Base-by-base conservation (phyloP, 2,888 invertebrate species). In the Melinopterus prodromus region DNA sequence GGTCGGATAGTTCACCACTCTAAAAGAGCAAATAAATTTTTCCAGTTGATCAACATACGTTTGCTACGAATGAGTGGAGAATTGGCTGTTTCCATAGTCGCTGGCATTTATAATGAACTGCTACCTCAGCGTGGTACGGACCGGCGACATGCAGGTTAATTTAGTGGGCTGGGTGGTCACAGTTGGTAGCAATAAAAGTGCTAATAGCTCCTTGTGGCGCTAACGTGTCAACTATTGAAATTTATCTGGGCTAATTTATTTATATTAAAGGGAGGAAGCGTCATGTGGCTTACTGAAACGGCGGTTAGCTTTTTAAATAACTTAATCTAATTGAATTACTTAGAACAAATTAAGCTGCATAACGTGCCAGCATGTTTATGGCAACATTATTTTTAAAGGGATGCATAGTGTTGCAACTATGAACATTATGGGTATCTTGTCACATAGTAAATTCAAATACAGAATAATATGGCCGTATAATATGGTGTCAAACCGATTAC, bases 211-310 rank as follows among this genome's bases (percentile, higher is more conserved):
- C 86, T 86, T 84, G 85, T 84, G 85, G 85, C 84, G 84, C 84
- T 85, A 85, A 86, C 85, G 83, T 85, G 86, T 85, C 84, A 74
- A 85, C 85, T 84, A 85, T 86, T 86, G 84, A 86, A 84, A 87
- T 87, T 87, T 86, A 87, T 87, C 86, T 72, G 84, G 83, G 83
- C 84, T 86, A 86, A 87, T 87, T 86, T 86, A 87, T 86, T 86
- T 86, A 86, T 84, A 85, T 84, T 84, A 82, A 83, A 79, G 83
- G 53, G 53, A 53, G 53, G 12, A 53, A 53, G 84, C 84, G 85
- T 84, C 87, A 87, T 87, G 87, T 87, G 79, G 79, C 37, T n/a
- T 74, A 74, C 37, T 74, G 15, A 74, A 53, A 7, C 12, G 53
- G 12, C 53, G 53, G 53, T 53, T 53, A 53, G 12, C 53, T 53